These are phyloP conservation scores for Macaca mulatta DNA, from an alignment of 2,113 vertebrate genomes.

Conservation along the genomic window DNA sequence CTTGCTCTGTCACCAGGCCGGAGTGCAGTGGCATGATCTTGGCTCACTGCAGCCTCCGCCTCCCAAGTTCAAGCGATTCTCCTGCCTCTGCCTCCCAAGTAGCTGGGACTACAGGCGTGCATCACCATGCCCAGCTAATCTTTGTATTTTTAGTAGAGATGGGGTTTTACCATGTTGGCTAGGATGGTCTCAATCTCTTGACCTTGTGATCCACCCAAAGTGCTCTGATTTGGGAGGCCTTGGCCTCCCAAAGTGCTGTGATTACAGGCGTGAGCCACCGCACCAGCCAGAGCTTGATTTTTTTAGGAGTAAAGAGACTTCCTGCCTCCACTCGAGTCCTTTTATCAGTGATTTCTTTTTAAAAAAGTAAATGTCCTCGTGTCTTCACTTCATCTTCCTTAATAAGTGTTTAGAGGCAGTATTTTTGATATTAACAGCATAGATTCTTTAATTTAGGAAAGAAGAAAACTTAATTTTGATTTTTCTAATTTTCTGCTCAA, in stretches of 20 bases:
- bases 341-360: not conserved
- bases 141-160: not conserved
- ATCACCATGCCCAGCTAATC: not conserved
- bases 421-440: not conserved
- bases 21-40: not conserved
- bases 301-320: not conserved
- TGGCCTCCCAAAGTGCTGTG: not conserved
- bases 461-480: not conserved
- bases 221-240: not conserved
- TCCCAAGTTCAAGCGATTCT: not conserved
- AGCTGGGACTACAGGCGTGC: not conserved
- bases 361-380: not conserved
- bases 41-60: not conserved
- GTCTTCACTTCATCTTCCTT: not conserved
- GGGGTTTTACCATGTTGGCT: not conserved
- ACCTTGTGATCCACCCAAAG: not conserved
- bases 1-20: too few relatives aligned
- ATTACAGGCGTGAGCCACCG: not conserved
- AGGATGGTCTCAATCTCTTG: not conserved
- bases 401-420: not conserved
- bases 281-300: too few relatives aligned
- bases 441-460: not conserved
- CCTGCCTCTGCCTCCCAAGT: not conserved
- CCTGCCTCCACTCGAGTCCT: not conserved
- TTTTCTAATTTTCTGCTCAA: not conserved